Conservation (phyloP, 2,888 invertebrate species). For the Cerastis rubricosa region DNA sequence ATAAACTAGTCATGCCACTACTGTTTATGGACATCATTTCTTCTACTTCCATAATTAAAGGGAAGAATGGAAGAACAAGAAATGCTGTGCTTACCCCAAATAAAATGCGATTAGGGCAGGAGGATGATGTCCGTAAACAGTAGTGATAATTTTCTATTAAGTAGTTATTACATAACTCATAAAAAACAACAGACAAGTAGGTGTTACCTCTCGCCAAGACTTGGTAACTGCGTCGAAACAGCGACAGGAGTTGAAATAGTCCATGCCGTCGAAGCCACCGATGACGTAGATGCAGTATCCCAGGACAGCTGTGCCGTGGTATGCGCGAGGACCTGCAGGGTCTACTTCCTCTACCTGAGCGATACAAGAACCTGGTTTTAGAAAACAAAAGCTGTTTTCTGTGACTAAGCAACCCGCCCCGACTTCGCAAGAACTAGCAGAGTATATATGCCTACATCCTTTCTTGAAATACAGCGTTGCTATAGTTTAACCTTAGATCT, state of each 20-base stretch:
- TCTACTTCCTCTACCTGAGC: constrained; percentile 94
- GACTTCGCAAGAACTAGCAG: not conserved
- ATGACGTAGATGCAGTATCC: constrained; percentile 96
- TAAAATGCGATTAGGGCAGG: too few species aligned
- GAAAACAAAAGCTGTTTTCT: not conserved
- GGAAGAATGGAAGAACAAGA: too few species aligned
- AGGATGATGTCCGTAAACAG: too few species aligned
- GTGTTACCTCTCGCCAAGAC: constrained; percentile 94
- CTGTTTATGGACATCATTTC: too few species aligned
- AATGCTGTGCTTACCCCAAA: too few species aligned
- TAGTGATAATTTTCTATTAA: not conserved
- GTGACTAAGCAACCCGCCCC: not conserved
- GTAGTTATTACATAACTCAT: not conserved
- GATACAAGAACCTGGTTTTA: not conserved
- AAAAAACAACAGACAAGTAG: not conserved
- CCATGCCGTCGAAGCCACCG: constrained; percentile 98
- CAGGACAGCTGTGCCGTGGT: constrained; percentile 98
- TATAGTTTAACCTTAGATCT: too few species aligned
- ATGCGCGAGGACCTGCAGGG: constrained; percentile 96
- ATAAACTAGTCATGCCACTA: too few species aligned
- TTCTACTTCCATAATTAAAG: too few species aligned
- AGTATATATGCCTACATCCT: too few species aligned
- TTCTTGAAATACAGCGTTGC: too few species aligned
- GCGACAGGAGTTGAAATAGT: constrained; percentile 96
- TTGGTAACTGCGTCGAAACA: constrained; percentile 97